Evolutionary conservation across 1,140 invertebrate genomes (phyloP).

Genomic region (Eumaeus atala): DNA sequence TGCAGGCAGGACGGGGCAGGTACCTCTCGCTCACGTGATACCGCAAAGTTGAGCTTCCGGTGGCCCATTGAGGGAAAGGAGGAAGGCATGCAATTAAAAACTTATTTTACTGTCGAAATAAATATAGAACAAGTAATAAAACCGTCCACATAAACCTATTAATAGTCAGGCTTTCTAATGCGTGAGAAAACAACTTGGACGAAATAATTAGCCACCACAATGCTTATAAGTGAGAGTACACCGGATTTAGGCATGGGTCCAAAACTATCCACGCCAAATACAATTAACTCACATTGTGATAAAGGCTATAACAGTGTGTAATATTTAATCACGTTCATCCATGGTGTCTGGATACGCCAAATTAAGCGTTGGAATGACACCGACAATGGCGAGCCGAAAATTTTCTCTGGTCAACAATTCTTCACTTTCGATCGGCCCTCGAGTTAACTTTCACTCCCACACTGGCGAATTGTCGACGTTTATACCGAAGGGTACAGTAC

Average conservation of each 20-base stretch:
- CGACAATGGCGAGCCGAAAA: background rate
- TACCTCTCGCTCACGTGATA: no score
- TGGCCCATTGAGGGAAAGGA: no score
- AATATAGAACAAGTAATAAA: no score
- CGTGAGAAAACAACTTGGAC: conserved; percentile 9
- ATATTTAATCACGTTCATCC: background rate
- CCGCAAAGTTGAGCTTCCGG: no score
- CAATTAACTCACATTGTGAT: background rate
- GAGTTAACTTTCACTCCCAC: conserved; percentile 2
- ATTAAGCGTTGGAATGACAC: background rate
- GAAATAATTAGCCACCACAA: conserved; percentile 4
- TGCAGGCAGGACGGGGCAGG: no score
- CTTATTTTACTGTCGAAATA: no score
- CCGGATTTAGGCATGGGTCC: background rate
- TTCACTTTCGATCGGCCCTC: conserved; percentile 6
- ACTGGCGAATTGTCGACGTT: no score
- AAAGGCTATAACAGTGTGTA: background rate
- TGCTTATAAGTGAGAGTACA: background rate
- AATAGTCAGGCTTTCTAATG: conserved; percentile 5
- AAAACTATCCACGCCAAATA: background rate
- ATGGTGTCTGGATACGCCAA: background rate
- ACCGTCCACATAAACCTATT: background rate
- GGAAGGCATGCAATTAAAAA: no score
- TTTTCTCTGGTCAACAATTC: background rate
- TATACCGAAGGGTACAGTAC: no score